A percentile compares a stretch with the other conserved stretches of the same genome.
phyloP scores from a whole-genome alignment of 1,140 invertebrate species.

The Archegozetes longisetosus region DNA sequence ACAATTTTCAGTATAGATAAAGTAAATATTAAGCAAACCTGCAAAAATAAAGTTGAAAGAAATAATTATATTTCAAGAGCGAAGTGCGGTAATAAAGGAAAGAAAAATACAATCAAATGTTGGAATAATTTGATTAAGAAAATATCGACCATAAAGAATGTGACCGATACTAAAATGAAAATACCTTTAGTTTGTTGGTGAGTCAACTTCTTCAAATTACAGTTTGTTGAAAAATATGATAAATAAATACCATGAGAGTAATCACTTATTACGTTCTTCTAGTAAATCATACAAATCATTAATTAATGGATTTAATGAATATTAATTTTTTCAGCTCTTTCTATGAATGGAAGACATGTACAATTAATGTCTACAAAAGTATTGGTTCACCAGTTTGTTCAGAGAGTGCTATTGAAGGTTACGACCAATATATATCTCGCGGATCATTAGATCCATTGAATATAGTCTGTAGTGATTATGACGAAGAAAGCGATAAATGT shows the following conservation, averaged over 20 bases:
- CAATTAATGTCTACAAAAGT: background rate
- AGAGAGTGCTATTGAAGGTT: background rate
- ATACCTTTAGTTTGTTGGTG: conserved; percentile 12
- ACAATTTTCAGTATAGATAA: too few species aligned
- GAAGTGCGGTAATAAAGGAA: conserved; percentile 1
- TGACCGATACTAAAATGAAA: background rate
- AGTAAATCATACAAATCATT: too few species aligned
- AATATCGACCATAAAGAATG: background rate
- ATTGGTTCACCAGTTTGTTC: background rate
- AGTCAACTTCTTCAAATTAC: background rate
- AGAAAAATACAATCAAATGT: background rate
- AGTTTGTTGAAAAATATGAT: too few species aligned
- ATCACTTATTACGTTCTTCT: too few species aligned
- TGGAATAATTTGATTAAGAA: background rate
- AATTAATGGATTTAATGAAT: background rate
- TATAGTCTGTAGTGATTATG: background rate
- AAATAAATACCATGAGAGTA: too few species aligned
- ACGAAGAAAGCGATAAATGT: background rate
- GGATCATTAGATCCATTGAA: background rate
- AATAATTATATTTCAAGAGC: too few species aligned
- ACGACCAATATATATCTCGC: background rate
- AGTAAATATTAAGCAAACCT: too few species aligned
- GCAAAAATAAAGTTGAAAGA: too few species aligned
- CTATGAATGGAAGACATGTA: conserved; percentile 10
- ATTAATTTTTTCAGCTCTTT: background rate